Evolutionary conservation across 2,888 invertebrate species (phyloP).

Genomic region (Eupithecia pulchellata): DNA sequence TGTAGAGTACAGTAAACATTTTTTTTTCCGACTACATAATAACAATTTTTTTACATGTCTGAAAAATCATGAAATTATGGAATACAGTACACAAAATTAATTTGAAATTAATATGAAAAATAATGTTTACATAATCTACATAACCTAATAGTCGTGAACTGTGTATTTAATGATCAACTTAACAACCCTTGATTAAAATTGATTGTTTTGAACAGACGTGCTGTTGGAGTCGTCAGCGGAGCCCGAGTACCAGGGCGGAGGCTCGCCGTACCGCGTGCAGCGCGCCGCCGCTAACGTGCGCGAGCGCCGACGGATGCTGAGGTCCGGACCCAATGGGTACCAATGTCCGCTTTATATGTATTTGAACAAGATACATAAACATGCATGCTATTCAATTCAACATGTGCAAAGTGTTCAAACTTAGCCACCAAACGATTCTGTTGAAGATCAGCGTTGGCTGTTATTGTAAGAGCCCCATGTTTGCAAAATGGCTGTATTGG

Average conservation of each 20-base stretch:
- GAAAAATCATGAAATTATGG: background rate
- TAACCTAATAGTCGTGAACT: too few relatives aligned
- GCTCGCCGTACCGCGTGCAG: slow-evolving; percentile 94
- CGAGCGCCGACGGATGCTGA: slow-evolving; percentile 99
- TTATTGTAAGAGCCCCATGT: background rate
- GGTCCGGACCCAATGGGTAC: slow-evolving; percentile 95
- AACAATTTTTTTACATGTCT: background rate
- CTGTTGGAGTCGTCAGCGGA: slow-evolving; percentile 79
- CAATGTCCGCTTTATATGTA: slow-evolving; percentile 49
- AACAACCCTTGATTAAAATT: background rate
- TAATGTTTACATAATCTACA: too few relatives aligned
- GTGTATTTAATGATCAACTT: too few relatives aligned
- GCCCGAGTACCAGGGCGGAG: slow-evolving; percentile 86
- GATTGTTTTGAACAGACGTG: slow-evolving; percentile 59
- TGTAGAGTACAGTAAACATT: background rate
- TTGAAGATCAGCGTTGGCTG: background rate
- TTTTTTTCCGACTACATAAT: too few relatives aligned
- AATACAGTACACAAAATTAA: background rate
- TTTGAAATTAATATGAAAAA: background rate
- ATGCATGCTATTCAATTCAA: too few relatives aligned
- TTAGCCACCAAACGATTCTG: background rate
- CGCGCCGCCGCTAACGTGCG: slow-evolving; percentile 97
- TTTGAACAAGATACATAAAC: background rate
- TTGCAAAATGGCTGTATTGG: background rate
- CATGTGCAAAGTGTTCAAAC: too few relatives aligned